Evolutionary conservation across 2,888 invertebrate species (phyloP).

Genomic region (Lymantria monacha): DNA sequence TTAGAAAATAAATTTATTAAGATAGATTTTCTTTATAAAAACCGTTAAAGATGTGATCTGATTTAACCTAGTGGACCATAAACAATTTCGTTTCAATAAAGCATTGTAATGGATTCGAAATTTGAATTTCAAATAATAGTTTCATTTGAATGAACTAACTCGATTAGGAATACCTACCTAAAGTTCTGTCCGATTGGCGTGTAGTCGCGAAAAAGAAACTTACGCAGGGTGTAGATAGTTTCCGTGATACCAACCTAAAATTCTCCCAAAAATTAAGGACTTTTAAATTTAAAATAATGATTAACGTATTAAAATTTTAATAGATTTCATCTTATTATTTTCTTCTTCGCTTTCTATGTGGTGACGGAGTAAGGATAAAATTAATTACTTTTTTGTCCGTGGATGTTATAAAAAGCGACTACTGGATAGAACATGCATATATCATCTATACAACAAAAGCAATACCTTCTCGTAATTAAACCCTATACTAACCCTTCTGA

Average conservation of each 20-base stretch:
- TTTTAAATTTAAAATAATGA: too few relatives aligned
- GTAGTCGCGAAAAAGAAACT: constrained; percentile 19
- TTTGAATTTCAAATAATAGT: constrained; percentile 19
- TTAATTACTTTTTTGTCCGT: too few relatives aligned
- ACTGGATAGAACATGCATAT: too few relatives aligned
- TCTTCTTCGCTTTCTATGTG: too few relatives aligned
- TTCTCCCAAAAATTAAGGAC: constrained; percentile 1
- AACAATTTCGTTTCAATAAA: constrained; percentile 26
- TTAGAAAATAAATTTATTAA: too few relatives aligned
- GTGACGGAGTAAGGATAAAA: too few relatives aligned
- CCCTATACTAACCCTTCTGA: too few relatives aligned
- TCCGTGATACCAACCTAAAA: constrained; percentile 3
- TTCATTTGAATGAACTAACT: constrained; percentile 25
- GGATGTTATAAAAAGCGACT: too few relatives aligned
- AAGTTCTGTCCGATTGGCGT: constrained; percentile 16
- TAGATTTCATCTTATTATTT: too few relatives aligned
- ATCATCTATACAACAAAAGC: too few relatives aligned
- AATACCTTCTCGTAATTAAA: too few relatives aligned
- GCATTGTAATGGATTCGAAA: constrained; percentile 27
- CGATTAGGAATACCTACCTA: constrained; percentile 25
- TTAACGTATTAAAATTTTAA: too few relatives aligned
- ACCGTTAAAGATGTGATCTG: constrained; percentile 3
- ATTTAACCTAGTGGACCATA: constrained; percentile 13
- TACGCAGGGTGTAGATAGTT: constrained; percentile 3
- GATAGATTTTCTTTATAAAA: constrained; percentile 10